These are phyloP conservation scores for Tragelaphus scriptus DNA, from an alignment of 2,113 vertebrate genomes.

Conservation along the genomic window DNA sequence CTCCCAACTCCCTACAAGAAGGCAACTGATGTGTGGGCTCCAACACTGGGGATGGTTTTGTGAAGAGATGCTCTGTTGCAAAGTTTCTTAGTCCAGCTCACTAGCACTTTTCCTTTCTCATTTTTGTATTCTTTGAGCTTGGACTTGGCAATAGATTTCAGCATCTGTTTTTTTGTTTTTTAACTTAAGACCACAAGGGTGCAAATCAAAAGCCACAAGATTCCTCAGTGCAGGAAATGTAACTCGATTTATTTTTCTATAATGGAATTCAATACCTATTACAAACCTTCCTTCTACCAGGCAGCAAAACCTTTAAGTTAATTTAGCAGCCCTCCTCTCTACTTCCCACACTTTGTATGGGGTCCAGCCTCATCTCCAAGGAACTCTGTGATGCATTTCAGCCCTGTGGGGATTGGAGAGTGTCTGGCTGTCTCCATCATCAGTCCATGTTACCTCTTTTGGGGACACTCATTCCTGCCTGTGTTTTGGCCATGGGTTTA, in stretches of 20 bases:
- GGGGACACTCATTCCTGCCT: not conserved
- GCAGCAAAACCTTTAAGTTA: not conserved
- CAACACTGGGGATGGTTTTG: not conserved
- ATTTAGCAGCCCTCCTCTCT: not conserved
- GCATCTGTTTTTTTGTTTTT: not conserved
- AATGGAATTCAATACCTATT: not conserved
- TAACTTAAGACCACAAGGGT: not conserved
- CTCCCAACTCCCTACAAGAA: not conserved
- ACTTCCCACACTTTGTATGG: not conserved
- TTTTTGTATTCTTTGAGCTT: not conserved
- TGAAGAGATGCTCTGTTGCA: not conserved
- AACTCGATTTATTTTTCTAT: not conserved
- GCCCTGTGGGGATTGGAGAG: accelerated
- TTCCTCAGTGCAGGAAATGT: not conserved
- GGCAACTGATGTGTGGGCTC: not conserved
- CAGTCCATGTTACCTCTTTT: not conserved
- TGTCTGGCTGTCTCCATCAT: not conserved
- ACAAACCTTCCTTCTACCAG: not conserved
- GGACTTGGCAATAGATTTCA: not conserved
- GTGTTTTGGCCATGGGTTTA: not conserved
- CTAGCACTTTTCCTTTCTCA: not conserved
- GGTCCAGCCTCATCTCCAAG: not conserved
- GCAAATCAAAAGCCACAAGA: not conserved
- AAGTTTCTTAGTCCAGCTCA: not conserved
- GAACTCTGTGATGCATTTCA: not conserved